A percentile compares a stretch with the other conserved stretches of the same genome.
Evolutionary conservation across 2,888 invertebrate genomes (phyloP).

Genomic region (Blastobasis adustella): DNA sequence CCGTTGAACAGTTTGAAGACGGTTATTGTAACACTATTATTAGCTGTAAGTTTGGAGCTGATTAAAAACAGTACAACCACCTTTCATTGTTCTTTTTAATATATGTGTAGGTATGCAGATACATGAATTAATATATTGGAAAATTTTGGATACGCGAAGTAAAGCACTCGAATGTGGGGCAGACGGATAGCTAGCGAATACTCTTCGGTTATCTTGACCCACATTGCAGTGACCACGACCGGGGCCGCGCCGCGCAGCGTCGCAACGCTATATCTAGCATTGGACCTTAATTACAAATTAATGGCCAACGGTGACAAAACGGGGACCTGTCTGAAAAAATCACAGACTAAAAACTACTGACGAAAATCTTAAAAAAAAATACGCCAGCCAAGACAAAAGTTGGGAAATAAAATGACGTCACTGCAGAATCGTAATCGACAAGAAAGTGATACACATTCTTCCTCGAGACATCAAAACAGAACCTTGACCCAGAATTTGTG

Average conservation of each 20-base stretch:
- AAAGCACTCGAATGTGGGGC: slow-evolving; percentile 26
- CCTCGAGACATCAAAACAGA: slow-evolving; percentile 51
- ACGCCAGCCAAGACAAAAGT: too few relatives aligned
- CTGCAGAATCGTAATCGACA: slow-evolving; percentile 10
- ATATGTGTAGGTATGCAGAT: too few relatives aligned
- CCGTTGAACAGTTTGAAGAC: too few relatives aligned
- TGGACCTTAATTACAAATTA: slow-evolving; percentile 42
- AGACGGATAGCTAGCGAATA: slow-evolving; percentile 26
- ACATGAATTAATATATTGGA: too few relatives aligned
- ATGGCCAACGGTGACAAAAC: slow-evolving; percentile 11
- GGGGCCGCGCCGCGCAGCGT: slow-evolving; percentile 32
- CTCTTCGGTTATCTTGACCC: slow-evolving; percentile 61
- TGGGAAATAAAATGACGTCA: too few relatives aligned
- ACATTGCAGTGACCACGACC: slow-evolving; percentile 52
- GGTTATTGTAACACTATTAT: too few relatives aligned
- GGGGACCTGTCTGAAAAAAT: neutral
- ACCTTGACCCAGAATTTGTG: slow-evolving; percentile 57
- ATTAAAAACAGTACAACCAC: too few relatives aligned
- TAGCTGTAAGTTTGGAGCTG: too few relatives aligned
- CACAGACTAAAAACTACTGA: too few relatives aligned
- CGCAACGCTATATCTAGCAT: slow-evolving; percentile 27
- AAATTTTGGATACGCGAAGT: neutral
- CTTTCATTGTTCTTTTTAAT: too few relatives aligned
- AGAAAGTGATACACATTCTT: slow-evolving; percentile 31
- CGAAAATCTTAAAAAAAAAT: too few relatives aligned